phyloP scores from a whole-genome alignment of 2,113 vertebrate genomes.

The Gallinago jamesoni region DNA sequence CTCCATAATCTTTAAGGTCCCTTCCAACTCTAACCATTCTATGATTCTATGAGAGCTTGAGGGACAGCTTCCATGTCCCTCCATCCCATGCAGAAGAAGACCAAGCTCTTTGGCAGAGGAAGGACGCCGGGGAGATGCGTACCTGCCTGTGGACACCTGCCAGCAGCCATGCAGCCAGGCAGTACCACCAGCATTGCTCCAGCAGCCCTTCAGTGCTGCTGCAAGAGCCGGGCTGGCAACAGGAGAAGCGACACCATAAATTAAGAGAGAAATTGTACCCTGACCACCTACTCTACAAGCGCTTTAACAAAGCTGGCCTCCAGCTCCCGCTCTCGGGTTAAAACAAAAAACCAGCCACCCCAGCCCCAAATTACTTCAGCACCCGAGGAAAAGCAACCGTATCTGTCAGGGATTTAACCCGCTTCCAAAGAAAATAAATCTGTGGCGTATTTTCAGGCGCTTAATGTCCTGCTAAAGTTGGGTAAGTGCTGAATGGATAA shows the following conservation, averaged over 20 bases:
- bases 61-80: background rate
- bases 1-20: too few relatives aligned
- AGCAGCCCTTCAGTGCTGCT: background rate
- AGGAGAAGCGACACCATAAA: background rate
- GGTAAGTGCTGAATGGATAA: constrained; percentile 52
- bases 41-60: accelerated
- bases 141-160: background rate
- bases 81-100: background rate
- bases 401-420: constrained; percentile 18
- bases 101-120: background rate
- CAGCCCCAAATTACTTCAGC: constrained; percentile 44
- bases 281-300: constrained; percentile 22
- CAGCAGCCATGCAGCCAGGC: background rate
- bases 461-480: constrained; percentile 47
- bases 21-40: too few relatives aligned
- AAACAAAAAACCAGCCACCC: constrained; percentile 5
- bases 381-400: background rate
- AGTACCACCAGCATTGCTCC: background rate
- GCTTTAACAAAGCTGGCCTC: constrained; percentile 19
- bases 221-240: accelerated
- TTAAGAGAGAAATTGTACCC: background rate
- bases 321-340: background rate
- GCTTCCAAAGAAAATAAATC: constrained; percentile 51
- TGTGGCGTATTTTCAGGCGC: background rate
- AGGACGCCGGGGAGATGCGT: background rate